Base-by-base conservation (phyloP, 2,888 invertebrate genomes). In the Trachelus iudaicus region DNA sequence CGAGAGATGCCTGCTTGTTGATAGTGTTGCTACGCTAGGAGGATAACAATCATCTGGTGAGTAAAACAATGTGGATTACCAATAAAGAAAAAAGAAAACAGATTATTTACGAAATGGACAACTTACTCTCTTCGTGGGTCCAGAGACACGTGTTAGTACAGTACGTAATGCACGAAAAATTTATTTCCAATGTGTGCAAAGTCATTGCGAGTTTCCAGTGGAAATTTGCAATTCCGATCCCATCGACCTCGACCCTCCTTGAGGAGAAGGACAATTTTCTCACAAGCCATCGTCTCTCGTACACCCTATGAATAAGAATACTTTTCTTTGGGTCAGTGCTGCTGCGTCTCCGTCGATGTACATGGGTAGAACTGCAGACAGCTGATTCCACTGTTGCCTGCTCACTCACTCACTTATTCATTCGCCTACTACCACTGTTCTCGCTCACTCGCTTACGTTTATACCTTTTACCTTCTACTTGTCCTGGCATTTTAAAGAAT, bases 221-320 rank as follows among this genome's bases (percentile, higher is more conserved):
- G 76, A 81, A 80, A 85, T 85, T 85, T 85, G 86, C 86, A 85
- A 85, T 86, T 85, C 86, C 86, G 81, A 85, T 86, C 76, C 79
- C 83, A 83, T 84, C 85, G 84, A 82, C 85, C 85, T 86, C 85
- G 85, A 40, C 40, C 13, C 69, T 37, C 69, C 71, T 71, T 33
- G 71, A 71, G 56, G 9, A 56, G 33, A 71, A 71, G 71, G 71
- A 71, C 31, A 34, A 34, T 71, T 71, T 71, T 71, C 71, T 31
- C 15, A 71, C 30, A 9, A 71, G 34, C 71, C 56, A 56, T 23
- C 56, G 56, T 56, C 56, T 56, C 56, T 56, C 56, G 23, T 23
- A 56, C 56, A 56, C 9, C 23, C 56, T 9, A 56, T 56, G 56
- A 56, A 56, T 56, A 56, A 56, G 23, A 56, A 56, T 56, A 56